Conservation (phyloP, 2,888 invertebrate species). For the Zhuqinia jingwanae region DNA sequence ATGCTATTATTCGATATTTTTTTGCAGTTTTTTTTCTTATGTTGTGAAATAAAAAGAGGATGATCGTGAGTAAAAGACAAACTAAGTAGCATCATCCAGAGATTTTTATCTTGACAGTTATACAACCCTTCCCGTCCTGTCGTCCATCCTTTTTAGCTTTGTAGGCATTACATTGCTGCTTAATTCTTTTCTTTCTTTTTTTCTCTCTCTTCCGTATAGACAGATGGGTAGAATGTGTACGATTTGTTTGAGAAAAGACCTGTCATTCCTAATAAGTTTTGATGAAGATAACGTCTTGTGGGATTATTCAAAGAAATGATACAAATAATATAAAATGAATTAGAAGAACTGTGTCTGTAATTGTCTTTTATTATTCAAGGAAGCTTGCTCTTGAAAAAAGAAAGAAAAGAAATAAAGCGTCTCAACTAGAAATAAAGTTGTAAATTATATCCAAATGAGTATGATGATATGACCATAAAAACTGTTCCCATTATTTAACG, state of each 20-base stretch:
- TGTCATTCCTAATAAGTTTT: slow-evolving; percentile 66
- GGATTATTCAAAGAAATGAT: slow-evolving; percentile 43
- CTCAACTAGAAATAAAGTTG: too few species aligned
- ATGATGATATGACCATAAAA: too few species aligned
- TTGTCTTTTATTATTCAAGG: neutral
- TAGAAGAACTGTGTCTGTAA: too few species aligned
- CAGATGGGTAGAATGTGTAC: neutral
- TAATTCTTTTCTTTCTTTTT: neutral
- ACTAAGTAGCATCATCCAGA: slow-evolving; percentile 63
- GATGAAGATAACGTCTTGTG: slow-evolving; percentile 56
- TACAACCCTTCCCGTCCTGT: slow-evolving; percentile 19
- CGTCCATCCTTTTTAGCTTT: neutral
- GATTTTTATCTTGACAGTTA: slow-evolving; percentile 63
- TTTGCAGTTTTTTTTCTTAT: neutral
- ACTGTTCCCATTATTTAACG: too few species aligned
- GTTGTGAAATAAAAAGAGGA: slow-evolving; percentile 7
- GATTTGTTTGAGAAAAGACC: slow-evolving; percentile 29
- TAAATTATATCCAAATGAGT: too few species aligned
- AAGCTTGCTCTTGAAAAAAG: neutral
- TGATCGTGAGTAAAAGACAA: slow-evolving; percentile 51
- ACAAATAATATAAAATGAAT: neutral
- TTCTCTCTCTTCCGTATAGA: neutral
- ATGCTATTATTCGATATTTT: neutral
- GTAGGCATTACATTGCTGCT: neutral
- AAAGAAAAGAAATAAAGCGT: slow-evolving; percentile 7